A percentile compares a stretch with the other conserved stretches of the same genome.
These are phyloP conservation scores for Halcyon smyrnensis DNA, from an alignment of 2,797 vertebrate species.

Conservation along the genomic window DNA sequence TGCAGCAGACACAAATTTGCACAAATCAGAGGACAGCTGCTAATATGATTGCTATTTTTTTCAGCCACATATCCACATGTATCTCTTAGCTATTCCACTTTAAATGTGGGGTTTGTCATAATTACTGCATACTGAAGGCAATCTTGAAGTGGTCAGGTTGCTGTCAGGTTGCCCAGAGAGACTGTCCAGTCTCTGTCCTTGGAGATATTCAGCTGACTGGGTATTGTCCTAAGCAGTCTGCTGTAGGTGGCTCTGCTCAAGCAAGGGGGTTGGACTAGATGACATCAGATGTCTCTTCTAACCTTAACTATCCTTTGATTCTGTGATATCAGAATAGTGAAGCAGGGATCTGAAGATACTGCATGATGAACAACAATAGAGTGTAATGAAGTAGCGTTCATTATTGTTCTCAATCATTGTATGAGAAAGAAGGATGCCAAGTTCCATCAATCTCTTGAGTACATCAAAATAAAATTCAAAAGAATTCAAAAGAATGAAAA, in stretches of 20 bases:
- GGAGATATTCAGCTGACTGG: not conserved
- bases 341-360: not conserved
- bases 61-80: not conserved
- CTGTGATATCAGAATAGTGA: not conserved
- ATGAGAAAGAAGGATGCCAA: not conserved
- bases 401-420: not conserved
- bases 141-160: not conserved
- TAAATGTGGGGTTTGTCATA: not conserved
- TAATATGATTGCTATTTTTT: not conserved
- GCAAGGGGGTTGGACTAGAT: not conserved
- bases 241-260: not conserved
- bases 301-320: not conserved
- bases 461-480: not conserved
- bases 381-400: accelerated
- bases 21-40: not conserved
- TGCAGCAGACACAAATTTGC: not conserved
- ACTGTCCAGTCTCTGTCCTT: not conserved
- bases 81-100: not conserved
- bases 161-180: not conserved
- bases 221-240: not conserved
- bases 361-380: not conserved
- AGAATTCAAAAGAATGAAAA: not conserved
- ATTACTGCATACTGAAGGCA: not conserved
- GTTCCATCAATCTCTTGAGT: not conserved
- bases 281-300: not conserved